Percentiles rank a stretch among this genome's conserved stretches.
Conservation (phyloP, 2,113 vertebrate genomes). For the Paraplagusia blochii region DNA sequence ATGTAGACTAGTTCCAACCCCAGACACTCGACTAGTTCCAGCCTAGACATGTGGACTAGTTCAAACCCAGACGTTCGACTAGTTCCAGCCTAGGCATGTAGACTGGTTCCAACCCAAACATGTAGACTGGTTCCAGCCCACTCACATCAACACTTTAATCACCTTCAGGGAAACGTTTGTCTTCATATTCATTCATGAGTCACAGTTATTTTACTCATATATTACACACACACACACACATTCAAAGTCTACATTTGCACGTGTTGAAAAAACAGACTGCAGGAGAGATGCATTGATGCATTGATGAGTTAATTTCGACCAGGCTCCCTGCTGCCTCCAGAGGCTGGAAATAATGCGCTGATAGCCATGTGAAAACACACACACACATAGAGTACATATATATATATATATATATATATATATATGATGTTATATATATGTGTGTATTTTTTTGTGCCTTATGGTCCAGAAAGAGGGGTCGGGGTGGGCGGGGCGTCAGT, state of each 20-base stretch:
- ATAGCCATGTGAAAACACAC: constrained; percentile 2
- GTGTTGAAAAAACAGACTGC: background rate
- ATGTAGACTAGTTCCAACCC: no score
- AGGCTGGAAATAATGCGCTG: constrained; percentile 27
- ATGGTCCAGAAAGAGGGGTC: no score
- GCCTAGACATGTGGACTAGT: no score
- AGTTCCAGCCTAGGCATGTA: no score
- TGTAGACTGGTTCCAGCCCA: no score
- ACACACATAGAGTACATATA: background rate
- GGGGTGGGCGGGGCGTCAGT: background rate
- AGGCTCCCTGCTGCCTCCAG: constrained; percentile 1
- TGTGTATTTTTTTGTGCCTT: no score
- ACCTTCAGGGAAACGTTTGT: background rate
- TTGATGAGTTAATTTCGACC: constrained; percentile 32
- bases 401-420: background rate
- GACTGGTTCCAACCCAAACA: no score
- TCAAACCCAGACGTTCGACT: no score
- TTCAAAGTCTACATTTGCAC: constrained; percentile 9
- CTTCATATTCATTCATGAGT: constrained; percentile 24
- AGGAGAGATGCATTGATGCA: constrained; percentile 20
- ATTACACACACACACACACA: constrained; percentile 3
- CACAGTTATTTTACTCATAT: constrained; percentile 12
- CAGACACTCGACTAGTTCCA: no score
- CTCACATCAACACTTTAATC: no score
- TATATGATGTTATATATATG: background rate